Evolutionary conservation across 2,797 vertebrate genomes (phyloP).

Genomic region (Melanotaenia maccullochi): DNA sequence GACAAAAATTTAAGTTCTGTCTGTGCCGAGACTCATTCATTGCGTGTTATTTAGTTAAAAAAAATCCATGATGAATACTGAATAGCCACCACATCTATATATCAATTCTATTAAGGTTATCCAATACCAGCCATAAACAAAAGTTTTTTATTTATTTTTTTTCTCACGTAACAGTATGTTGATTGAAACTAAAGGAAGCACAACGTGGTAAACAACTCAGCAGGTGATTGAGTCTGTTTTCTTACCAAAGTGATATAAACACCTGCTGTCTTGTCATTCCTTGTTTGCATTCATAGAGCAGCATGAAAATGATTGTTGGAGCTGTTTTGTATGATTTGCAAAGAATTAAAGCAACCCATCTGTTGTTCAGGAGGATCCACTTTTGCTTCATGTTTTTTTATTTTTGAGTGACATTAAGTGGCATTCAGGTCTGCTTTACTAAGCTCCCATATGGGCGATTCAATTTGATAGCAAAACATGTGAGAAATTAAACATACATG

Average conservation of each 20-base stretch:
- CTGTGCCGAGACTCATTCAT: not conserved
- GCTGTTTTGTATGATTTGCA: constrained; percentile 11
- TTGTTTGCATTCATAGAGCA: constrained; percentile 24
- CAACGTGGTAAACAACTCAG: constrained; percentile 35
- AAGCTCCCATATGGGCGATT: not conserved
- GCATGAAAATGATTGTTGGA: constrained; percentile 1
- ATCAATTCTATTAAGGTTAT: not conserved
- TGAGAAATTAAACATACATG: not conserved
- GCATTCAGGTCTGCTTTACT: constrained; percentile 6
- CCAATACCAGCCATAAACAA: constrained; percentile 14
- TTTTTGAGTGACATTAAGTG: not conserved
- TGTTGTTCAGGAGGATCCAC: constrained; percentile 2
- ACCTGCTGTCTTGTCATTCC: constrained; percentile 40
- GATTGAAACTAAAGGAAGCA: constrained; percentile 31
- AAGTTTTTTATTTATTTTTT: constrained; percentile 10
- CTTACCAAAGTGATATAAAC: constrained; percentile 26
- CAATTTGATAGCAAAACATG: not conserved
- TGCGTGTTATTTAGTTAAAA: not conserved
- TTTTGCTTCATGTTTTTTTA: constrained; percentile 14
- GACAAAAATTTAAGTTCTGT: not conserved
- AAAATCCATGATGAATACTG: not conserved
- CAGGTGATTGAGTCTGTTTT: constrained; percentile 34
- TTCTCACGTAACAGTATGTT: constrained; percentile 17
- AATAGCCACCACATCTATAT: not conserved
- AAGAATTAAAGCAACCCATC: not conserved